Evolutionary conservation across 2,797 vertebrate genomes (phyloP).

Genomic region (Bufotes viridis): DNA sequence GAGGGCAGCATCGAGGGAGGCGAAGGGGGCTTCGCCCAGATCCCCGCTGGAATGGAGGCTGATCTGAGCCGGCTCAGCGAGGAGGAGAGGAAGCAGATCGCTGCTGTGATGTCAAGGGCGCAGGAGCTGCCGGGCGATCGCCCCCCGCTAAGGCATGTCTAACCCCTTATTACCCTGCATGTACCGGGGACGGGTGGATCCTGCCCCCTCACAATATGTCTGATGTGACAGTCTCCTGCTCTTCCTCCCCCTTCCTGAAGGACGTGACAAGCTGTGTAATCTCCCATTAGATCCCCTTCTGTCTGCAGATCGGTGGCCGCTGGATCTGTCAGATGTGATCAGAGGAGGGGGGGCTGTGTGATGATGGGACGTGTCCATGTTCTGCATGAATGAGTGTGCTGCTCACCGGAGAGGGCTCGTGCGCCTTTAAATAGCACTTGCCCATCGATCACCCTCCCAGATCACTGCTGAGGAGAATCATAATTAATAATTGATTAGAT

Average conservation of each 20-base stretch:
- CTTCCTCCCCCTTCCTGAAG: background rate
- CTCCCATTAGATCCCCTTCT: background rate
- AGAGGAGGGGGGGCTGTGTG: background rate
- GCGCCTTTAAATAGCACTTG: constrained; percentile 22
- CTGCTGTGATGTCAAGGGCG: constrained; percentile 90
- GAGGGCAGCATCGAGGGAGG: constrained; percentile 89
- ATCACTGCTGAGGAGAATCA: background rate
- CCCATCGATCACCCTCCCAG: background rate
- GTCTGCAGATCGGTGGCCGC: background rate
- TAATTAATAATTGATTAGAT: constrained; percentile 12
- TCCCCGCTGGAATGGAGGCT: constrained; percentile 78
- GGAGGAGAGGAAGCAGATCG: constrained; percentile 87
- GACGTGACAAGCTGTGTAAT: constrained; percentile 46
- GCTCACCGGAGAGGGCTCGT: background rate
- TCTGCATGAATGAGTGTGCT: constrained; percentile 43
- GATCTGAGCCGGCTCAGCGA: constrained; percentile 88
- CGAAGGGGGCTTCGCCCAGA: constrained; percentile 76
- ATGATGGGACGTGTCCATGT: constrained; percentile 43
- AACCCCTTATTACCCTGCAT: background rate
- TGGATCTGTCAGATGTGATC: background rate
- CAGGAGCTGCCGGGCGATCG: constrained; percentile 78
- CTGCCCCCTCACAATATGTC: constrained; percentile 43
- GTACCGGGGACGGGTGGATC: constrained; percentile 14
- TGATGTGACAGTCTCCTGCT: background rate
- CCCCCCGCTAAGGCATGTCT: constrained; percentile 51